Evolutionary conservation across 2,888 invertebrate species (phyloP).

Genomic region (Koerneria pararmatus): DNA sequence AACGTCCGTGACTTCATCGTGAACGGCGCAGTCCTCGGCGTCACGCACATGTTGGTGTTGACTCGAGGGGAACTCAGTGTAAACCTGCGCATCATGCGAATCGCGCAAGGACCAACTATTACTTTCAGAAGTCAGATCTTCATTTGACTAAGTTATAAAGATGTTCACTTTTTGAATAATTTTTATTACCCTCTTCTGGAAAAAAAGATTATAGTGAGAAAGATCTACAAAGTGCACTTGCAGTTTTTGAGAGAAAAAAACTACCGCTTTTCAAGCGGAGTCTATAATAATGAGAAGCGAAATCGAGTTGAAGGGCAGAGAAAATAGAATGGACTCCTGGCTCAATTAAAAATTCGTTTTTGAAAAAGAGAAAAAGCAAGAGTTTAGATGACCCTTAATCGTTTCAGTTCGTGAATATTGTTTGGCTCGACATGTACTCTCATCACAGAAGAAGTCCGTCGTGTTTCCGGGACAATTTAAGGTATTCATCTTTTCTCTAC

Average conservation of each 20-base stretch:
- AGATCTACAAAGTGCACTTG: constrained; percentile 4
- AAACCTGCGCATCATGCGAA: constrained; percentile 78
- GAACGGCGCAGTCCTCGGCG: constrained; percentile 82
- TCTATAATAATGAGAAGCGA: too few relatives aligned
- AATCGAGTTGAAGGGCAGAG: too few relatives aligned
- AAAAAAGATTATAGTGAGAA: background rate
- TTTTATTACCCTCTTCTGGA: background rate
- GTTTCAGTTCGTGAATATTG: constrained; percentile 70
- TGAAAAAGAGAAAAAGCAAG: too few relatives aligned
- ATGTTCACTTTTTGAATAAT: constrained; percentile 13
- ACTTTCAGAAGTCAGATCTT: constrained; percentile 49
- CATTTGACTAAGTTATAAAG: background rate
- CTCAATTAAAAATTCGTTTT: too few relatives aligned
- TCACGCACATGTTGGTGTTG: constrained; percentile 85
- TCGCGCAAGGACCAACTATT: constrained; percentile 78
- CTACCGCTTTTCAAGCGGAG: too few relatives aligned
- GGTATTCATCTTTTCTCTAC: too few relatives aligned
- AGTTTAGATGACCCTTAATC: too few relatives aligned
- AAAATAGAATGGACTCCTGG: too few relatives aligned
- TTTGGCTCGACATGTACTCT: constrained; percentile 79
- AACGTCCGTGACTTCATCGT: constrained; percentile 92
- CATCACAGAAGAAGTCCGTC: constrained; percentile 75
- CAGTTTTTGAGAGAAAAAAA: constrained; percentile 4
- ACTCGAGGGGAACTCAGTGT: constrained; percentile 79
- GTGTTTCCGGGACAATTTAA: constrained; percentile 69